Percentiles rank a stretch among this genome's conserved stretches.
Evolutionary conservation across 2,888 invertebrate genomes (phyloP).

Genomic region (Eupithecia pulchellata): DNA sequence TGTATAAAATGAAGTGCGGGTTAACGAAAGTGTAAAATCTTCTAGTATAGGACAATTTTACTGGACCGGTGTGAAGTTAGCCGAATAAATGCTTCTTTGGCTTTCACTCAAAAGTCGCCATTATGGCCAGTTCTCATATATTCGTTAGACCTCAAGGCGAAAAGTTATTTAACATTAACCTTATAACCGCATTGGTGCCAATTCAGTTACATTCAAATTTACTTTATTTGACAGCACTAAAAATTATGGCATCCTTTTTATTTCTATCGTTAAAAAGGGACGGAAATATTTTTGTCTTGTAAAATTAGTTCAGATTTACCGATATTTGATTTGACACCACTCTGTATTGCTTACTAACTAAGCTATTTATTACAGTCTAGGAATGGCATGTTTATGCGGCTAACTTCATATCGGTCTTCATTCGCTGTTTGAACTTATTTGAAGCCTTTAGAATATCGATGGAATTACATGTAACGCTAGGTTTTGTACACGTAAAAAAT

Average conservation of each 20-base stretch:
- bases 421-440: neutral
- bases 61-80: constrained; percentile 6
- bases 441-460: neutral
- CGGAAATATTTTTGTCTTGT: too few relatives aligned
- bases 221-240: too few relatives aligned
- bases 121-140: neutral
- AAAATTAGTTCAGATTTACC: too few relatives aligned
- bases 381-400: neutral
- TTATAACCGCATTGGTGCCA: too few relatives aligned
- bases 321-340: too few relatives aligned
- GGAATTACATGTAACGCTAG: neutral
- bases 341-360: too few relatives aligned
- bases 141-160: neutral
- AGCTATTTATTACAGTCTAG: neutral
- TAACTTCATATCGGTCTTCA: neutral
- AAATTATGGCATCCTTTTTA: too few relatives aligned
- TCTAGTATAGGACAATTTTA: neutral
- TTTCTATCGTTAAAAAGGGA: too few relatives aligned
- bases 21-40: neutral
- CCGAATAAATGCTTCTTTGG: neutral
- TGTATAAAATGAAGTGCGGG: neutral
- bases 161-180: neutral
- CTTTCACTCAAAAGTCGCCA: neutral
- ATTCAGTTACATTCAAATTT: too few relatives aligned
- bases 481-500: neutral